A percentile compares a stretch with the other conserved stretches of the same genome.
Evolutionary conservation across 2,888 invertebrate species (phyloP).

Genomic region (Lamproptera curius): DNA sequence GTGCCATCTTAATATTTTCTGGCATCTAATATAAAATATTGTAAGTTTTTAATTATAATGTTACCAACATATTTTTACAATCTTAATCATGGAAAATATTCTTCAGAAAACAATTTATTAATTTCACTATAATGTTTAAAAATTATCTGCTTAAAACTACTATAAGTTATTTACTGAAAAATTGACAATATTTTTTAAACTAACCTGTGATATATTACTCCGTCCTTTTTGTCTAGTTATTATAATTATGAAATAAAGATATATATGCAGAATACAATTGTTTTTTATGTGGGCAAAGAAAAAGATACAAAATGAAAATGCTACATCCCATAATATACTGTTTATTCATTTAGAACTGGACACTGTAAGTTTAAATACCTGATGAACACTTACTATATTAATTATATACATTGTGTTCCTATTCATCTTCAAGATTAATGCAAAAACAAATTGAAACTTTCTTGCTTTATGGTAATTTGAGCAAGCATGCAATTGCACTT

Average conservation of each 20-base stretch:
- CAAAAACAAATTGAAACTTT: not conserved
- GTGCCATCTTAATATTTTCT: too few species aligned
- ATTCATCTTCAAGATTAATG: not conserved
- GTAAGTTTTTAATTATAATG: too few species aligned
- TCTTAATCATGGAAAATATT: too few species aligned
- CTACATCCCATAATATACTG: slow-evolving; percentile 2
- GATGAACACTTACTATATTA: not conserved
- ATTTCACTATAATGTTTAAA: too few species aligned
- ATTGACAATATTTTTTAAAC: slow-evolving; percentile 53
- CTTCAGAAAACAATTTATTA: too few species aligned
- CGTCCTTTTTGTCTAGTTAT: slow-evolving; percentile 53
- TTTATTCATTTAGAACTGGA: slow-evolving; percentile 10
- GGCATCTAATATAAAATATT: too few species aligned
- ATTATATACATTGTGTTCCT: slow-evolving; percentile 5
- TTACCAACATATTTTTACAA: too few species aligned
- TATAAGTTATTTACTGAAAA: slow-evolving; percentile 25
- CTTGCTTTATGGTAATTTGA: too few species aligned
- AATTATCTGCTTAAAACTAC: too few species aligned
- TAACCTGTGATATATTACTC: slow-evolving; percentile 74
- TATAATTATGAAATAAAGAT: slow-evolving; percentile 18
- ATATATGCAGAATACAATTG: not conserved
- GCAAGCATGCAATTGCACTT: too few species aligned
- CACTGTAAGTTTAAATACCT: not conserved
- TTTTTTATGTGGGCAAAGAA: not conserved
- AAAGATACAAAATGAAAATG: slow-evolving; percentile 2